Conservation (phyloP, 2,888 invertebrate genomes). For the Acronicta aceris region DNA sequence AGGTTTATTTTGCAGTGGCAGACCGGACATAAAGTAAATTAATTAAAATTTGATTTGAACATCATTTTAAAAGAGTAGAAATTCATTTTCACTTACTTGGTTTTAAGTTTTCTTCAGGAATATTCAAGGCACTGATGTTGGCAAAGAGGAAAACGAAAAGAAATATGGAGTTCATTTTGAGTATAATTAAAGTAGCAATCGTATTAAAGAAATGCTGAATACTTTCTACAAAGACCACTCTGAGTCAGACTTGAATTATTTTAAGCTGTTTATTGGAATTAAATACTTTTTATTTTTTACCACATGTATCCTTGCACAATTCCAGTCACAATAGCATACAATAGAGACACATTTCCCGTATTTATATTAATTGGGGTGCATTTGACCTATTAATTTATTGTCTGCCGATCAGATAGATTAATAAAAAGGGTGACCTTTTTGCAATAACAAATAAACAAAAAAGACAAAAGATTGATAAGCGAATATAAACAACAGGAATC, state of each 20-base stretch:
- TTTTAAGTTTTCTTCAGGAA: background rate
- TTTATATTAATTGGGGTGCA: slow-evolving; percentile 1
- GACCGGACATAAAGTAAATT: no score
- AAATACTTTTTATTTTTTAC: background rate
- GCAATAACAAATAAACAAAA: no score
- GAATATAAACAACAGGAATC: background rate
- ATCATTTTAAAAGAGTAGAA: background rate
- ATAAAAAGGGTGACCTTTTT: background rate
- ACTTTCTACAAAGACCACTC: no score
- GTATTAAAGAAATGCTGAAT: background rate
- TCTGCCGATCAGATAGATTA: background rate
- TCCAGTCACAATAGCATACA: slow-evolving; percentile 1
- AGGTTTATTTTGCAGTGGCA: no score
- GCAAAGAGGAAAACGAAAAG: slow-evolving; percentile 10
- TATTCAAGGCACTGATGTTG: background rate
- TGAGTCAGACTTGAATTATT: no score
- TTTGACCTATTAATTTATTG: slow-evolving; percentile 1
- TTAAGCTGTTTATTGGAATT: background rate
- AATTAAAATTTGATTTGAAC: no score
- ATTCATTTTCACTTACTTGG: slow-evolving; percentile 1
- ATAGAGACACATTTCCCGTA: background rate
- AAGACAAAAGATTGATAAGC: background rate
- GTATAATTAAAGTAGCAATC: background rate
- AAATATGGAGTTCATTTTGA: slow-evolving; percentile 5
- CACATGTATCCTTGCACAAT: background rate